Base-by-base conservation (phyloP, 1,140 invertebrate genomes). In the Cydia amplana region DNA sequence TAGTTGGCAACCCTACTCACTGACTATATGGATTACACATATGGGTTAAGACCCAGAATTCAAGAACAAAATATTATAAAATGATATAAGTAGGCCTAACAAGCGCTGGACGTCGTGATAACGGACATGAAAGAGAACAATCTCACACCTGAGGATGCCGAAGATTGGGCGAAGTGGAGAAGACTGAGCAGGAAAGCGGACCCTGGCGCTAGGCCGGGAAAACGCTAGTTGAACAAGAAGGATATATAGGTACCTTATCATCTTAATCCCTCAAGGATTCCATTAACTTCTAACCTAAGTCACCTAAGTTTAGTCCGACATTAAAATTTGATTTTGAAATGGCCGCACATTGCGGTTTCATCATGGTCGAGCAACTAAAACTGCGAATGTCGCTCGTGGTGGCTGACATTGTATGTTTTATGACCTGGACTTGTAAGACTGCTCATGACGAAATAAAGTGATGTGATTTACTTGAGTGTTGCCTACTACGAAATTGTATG, bases 311-410 rank as follows among this genome's bases (percentile, higher is more conserved):
- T 65, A 32, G 16, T 67, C 25, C 64, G 63, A 16, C 16, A 67
- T 32, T n/a, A n/a, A n/a, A n/a, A n/a, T n/a, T 64, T 25, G 7
- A 25, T 32, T 64, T 64, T 32, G 25, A 51, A 67, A 67, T 67
- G 16, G 28, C 28, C 20, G 10, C 60, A 36, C n/a, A 32, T 40
- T 70, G 65, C 16, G 36, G 32, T 40, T 40, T 36, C 65, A 36
- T 40, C 32, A 40, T 43, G 32, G 65, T 36, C 28, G 32, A 67
- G 64, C 28, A 67, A 70, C 12, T 70, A 70, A 70, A 70, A 70
- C 65, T 36, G 65, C 32, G 16, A 70, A n/a, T 36, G 32, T 70
- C 36, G 64, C 12, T 67, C 64, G 65, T 40, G 25, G 14, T n/a
- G n/a, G 25, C 64, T 67, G 28, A 70, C 65, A 70, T 36, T 36